Percentiles rank a stretch among this genome's conserved stretches.
These are phyloP conservation scores for Eulithis testata DNA, from an alignment of 2,888 invertebrate species.

Conservation along the genomic window DNA sequence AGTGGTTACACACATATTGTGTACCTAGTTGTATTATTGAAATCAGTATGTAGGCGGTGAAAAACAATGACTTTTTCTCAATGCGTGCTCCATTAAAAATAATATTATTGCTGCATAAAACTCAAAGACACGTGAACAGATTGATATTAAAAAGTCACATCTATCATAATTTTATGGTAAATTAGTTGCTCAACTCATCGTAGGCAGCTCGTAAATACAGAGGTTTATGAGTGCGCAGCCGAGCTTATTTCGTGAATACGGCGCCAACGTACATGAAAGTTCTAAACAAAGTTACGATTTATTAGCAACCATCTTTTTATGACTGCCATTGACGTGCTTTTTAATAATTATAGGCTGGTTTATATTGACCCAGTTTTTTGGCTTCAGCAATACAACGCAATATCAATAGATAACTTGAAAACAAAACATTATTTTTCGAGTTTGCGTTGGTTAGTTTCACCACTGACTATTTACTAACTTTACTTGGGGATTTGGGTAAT, in stretches of 20 bases:
- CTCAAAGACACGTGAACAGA: slow-evolving; percentile 14
- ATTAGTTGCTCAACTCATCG: slow-evolving; percentile 9
- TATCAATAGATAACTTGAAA: too few species aligned
- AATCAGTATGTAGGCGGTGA: too few species aligned
- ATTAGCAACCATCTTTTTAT: neutral
- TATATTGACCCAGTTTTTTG: neutral
- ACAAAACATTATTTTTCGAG: too few species aligned
- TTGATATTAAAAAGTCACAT: slow-evolving; percentile 10
- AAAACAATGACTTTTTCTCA: neutral
- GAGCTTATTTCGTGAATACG: neutral
- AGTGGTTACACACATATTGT: too few species aligned
- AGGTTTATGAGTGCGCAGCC: neutral
- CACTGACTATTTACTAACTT: too few species aligned
- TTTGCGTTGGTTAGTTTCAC: too few species aligned
- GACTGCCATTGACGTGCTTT: neutral
- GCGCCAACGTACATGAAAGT: neutral
- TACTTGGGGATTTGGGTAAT: too few species aligned
- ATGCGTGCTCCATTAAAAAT: slow-evolving; percentile 4
- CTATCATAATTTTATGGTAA: slow-evolving; percentile 26
- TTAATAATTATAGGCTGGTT: neutral
- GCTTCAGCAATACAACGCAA: too few species aligned
- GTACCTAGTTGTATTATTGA: too few species aligned
- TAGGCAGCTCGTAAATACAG: slow-evolving; percentile 3
- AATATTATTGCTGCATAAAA: slow-evolving; percentile 7
- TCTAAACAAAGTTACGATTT: neutral